phyloP scores from a whole-genome alignment of 2,797 vertebrate species.

The Malurus splendens region DNA sequence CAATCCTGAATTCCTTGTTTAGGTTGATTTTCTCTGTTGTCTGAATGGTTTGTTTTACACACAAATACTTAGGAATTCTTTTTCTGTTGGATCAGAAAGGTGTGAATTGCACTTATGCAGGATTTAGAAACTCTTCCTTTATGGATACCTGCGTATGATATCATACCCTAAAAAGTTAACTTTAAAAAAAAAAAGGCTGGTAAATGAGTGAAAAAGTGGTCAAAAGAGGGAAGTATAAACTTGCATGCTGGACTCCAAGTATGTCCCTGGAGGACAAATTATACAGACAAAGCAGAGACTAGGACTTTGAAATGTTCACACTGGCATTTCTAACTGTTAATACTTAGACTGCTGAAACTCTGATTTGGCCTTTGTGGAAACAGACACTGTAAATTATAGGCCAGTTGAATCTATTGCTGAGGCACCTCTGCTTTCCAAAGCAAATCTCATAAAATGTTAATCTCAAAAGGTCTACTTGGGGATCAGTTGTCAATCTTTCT shows the following conservation, averaged over 20 bases:
- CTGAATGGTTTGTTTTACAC: not conserved
- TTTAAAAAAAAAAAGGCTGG: not conserved
- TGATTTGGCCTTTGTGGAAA: not conserved
- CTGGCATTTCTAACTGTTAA: not conserved
- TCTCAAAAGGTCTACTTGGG: not conserved
- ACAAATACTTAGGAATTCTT: not conserved
- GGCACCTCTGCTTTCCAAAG: not conserved
- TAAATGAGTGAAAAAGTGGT: not conserved
- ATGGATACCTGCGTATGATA: not conserved
- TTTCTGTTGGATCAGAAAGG: not conserved
- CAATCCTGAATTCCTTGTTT: not conserved
- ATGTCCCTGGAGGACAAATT: not conserved
- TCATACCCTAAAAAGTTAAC: not conserved
- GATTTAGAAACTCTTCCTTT: not conserved
- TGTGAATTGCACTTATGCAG: not conserved
- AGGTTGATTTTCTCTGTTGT: not conserved
- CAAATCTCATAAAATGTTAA: not conserved
- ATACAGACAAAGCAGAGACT: not conserved
- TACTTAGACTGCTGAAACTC: not conserved
- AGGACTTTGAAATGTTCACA: not conserved
- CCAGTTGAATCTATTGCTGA: not conserved
- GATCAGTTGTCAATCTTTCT: slow-evolving; percentile 17
- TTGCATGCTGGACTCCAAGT: not conserved
- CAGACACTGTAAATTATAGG: not conserved
- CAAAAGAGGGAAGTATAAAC: not conserved